Evolutionary conservation across 2,797 vertebrate genomes (phyloP).

Genomic region (Cynodonichthys magdalenae): DNA sequence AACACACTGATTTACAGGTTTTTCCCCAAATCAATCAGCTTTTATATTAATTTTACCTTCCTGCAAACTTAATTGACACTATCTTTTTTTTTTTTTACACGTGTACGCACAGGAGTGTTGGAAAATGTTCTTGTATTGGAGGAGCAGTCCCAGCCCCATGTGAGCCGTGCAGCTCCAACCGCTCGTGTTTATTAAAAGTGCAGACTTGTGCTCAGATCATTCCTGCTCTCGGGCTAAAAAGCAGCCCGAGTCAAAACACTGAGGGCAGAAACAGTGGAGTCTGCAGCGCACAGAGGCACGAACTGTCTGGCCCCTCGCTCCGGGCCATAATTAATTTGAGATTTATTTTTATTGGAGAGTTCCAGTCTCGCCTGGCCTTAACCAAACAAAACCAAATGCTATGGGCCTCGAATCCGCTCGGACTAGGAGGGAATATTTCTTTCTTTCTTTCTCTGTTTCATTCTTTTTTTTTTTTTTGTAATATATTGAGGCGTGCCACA

Average conservation of each 20-base stretch:
- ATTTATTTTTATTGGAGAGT: conserved; percentile 99
- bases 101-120: too few relatives aligned
- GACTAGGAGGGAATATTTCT: conserved; percentile 90
- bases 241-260: conserved; percentile 72
- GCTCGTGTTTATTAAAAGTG: conserved; percentile 61
- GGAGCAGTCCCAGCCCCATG: conserved; percentile 38
- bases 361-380: conserved; percentile 96
- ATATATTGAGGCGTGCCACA: conserved; percentile 88
- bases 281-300: conserved; percentile 86
- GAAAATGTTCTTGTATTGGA: conserved; percentile 21
- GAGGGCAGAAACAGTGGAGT: conserved; percentile 81
- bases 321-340: conserved; percentile 99
- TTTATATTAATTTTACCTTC: too few relatives aligned
- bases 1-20: too few relatives aligned
- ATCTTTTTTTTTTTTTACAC: too few relatives aligned
- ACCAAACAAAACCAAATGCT: conserved; percentile 94
- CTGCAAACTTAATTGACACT: too few relatives aligned
- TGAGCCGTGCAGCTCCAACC: conserved; percentile 19
- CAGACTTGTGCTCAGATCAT: conserved; percentile 63
- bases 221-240: conserved; percentile 72
- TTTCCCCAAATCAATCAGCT: too few relatives aligned
- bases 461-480: too few relatives aligned
- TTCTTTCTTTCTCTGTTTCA: conserved; percentile 82
- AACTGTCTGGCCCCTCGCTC: conserved; percentile 94
- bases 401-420: conserved; percentile 88